These are phyloP conservation scores for Malthinus seriepunctatus DNA, from an alignment of 2,888 invertebrate species.

Conservation along the genomic window DNA sequence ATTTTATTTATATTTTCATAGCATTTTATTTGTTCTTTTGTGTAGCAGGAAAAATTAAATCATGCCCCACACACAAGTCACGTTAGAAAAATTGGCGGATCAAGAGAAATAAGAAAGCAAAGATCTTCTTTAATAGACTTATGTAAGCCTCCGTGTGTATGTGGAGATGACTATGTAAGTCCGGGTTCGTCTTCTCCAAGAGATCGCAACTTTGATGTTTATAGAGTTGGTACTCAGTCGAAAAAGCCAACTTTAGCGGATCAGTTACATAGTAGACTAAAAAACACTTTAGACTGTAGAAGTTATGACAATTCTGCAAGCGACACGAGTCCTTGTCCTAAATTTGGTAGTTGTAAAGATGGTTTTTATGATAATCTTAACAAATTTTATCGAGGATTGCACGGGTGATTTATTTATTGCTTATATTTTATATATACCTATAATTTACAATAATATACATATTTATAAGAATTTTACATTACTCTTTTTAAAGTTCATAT, in stretches of 20 bases:
- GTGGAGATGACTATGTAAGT: neutral
- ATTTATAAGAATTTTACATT: too few species aligned
- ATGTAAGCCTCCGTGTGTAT: neutral
- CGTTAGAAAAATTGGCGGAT: neutral
- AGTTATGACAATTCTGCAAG: neutral
- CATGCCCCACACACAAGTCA: neutral
- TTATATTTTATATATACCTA: conserved; percentile 2
- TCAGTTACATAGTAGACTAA: conserved; percentile 31
- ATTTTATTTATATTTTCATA: neutral
- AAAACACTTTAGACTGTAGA: conserved; percentile 25
- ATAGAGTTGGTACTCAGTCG: neutral
- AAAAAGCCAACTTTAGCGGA: conserved; percentile 29
- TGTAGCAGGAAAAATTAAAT: neutral
- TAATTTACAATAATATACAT: neutral
- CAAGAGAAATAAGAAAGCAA: neutral
- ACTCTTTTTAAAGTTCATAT: too few species aligned
- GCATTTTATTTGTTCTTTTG: neutral
- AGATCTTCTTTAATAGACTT: conserved; percentile 1
- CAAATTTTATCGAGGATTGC: conserved; percentile 29
- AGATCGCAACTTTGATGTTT: neutral
- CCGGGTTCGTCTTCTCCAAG: neutral
- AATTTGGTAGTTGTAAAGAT: conserved; percentile 19
- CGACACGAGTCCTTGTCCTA: conserved; percentile 10
- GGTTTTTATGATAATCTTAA: conserved; percentile 28
- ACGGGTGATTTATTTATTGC: conserved; percentile 9